Evolutionary conservation across 1,140 invertebrate species (phyloP).

Genomic region (Schlechtendalia chinensis): DNA sequence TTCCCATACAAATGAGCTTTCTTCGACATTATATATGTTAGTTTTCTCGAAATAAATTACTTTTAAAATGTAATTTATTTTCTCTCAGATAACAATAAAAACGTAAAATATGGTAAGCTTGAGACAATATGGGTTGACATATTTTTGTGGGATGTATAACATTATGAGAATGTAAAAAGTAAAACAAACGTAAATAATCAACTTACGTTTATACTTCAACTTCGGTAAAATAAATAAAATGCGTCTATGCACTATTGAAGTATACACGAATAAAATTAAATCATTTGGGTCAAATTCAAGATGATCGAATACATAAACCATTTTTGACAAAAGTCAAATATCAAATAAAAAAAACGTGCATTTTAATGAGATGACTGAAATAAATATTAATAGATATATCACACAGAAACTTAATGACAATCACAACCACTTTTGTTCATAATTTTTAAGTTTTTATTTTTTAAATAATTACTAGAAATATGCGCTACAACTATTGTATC

Average conservation of each 20-base stretch:
- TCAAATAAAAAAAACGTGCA: no score
- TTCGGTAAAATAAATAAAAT: not conserved
- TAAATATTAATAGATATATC: no score
- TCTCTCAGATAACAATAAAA: not conserved
- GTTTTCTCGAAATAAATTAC: not conserved
- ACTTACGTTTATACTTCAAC: not conserved
- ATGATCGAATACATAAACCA: not conserved
- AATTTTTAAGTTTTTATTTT: no score
- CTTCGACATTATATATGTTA: not conserved
- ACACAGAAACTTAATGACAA: no score
- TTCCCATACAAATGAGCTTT: not conserved
- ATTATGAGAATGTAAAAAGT: not conserved
- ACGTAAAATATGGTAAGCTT: constrained; percentile 11
- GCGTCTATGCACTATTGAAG: not conserved
- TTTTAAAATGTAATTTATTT: constrained; percentile 29
- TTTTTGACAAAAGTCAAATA: not conserved
- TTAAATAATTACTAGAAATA: no score
- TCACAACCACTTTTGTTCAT: no score
- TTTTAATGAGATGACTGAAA: no score
- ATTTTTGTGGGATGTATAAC: not conserved
- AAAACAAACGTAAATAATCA: not conserved
- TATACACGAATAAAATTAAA: not conserved
- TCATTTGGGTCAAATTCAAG: not conserved
- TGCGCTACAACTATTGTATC: no score
- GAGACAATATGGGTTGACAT: not conserved